Base-by-base conservation (phyloP, 2,113 vertebrate genomes). In the Protobothrops mucrosquamatus region DNA sequence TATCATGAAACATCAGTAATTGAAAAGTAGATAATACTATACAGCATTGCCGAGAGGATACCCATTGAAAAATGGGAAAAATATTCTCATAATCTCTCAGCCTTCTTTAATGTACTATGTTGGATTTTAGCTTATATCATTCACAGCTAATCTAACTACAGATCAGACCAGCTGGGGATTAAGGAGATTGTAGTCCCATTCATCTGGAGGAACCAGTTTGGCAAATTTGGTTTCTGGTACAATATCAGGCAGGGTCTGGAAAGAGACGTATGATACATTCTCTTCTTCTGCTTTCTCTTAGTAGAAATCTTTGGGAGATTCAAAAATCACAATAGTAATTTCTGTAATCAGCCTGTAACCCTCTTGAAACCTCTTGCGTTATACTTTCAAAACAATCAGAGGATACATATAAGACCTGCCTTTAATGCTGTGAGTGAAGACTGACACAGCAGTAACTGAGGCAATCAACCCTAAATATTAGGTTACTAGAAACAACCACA, bases 201-300 rank as follows among this genome's bases (percentile, higher is more conserved):
- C 61, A 69, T 69, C 61, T 69, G 12, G 61, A 69, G 61, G 61
- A 12, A n/a, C 1, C 11, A n/a, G 29, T 14, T 69, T 69, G 61
- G 61, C 29, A 69, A 69, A 29, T 12, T 12, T 69, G 26, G 46
- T 23, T 57, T 61, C 14, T 23, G 85, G 26, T 0, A 22, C 64
- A 93, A 89, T 29, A n/a, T 29, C 85, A 93, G 56, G n/a, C 91
- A 93, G 29, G 22, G 2, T 10, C 88, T 92, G 48, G 51, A 69
- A 94, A 93, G 6, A 39, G 29, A 91, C 92, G 89, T 23, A 57
- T 54, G 24, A 22, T 43, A 48, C 26, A 11, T 23, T 11, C 20
- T 64, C 56, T 39, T 54, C 26, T 24, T 12, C 29, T 92, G 56
- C 14, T 43, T 29, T 91, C 34, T 86, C 26, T 86, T 87, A 29